A percentile compares a stretch with the other conserved stretches of the same genome.
Conservation (phyloP, 2,888 invertebrate genomes). For the Calameuta pallipes region DNA sequence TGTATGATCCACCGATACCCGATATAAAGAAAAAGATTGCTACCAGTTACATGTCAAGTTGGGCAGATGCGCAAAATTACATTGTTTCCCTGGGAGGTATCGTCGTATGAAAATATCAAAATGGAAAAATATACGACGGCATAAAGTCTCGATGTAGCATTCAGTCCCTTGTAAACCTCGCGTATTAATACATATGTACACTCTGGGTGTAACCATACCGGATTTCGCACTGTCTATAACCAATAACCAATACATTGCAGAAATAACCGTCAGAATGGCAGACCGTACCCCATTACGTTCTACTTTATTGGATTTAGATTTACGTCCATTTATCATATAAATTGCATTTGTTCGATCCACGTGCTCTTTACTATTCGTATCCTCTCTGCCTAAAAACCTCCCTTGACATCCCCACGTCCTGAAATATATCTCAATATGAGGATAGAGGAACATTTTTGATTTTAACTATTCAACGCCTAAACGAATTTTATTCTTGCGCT, state of each 20-base stretch:
- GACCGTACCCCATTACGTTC: constrained; percentile 16
- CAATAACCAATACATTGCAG: constrained; percentile 17
- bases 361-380: neutral
- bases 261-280: constrained; percentile 16
- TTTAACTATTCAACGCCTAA: neutral
- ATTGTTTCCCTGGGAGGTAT: neutral
- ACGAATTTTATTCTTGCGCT: neutral
- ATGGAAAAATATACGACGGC: constrained; percentile 11
- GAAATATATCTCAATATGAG: neutral
- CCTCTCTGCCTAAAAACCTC: neutral
- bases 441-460: neutral
- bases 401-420: neutral
- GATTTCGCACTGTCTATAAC: constrained; percentile 31
- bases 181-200: neutral
- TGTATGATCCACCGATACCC: neutral
- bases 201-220: neutral
- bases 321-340: constrained; percentile 40
- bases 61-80: neutral
- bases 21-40: neutral
- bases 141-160: constrained; percentile 29
- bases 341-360: constrained; percentile 22
- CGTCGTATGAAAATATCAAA: neutral
- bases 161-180: constrained; percentile 37
- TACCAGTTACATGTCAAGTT: neutral
- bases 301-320: constrained; percentile 42